These are phyloP conservation scores for Carollia perspicillata DNA, from an alignment of 2,113 vertebrate species.

Conservation along the genomic window DNA sequence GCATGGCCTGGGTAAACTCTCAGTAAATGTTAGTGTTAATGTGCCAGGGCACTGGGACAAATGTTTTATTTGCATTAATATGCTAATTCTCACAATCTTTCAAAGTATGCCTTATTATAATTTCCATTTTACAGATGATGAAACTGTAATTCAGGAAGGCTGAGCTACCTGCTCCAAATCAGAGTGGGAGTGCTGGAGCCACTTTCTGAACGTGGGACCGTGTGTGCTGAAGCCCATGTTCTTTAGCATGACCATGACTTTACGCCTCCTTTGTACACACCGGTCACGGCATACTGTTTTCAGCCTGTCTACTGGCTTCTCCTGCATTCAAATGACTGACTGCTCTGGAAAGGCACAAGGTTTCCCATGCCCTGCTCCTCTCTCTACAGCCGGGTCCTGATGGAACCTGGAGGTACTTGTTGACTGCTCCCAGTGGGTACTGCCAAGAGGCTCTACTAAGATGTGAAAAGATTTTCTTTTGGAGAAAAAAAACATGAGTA, in stretches of 20 bases:
- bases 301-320: not conserved
- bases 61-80: not conserved
- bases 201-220: not conserved
- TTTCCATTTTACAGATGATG: not conserved
- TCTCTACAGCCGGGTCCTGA: constrained; percentile 66
- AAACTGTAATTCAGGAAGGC: not conserved
- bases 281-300: not conserved
- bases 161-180: not conserved
- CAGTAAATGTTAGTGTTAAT: not conserved
- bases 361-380: constrained; percentile 79
- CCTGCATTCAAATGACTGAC: not conserved
- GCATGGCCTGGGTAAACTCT: not conserved
- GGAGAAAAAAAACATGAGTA: constrained; percentile 58
- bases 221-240: not conserved
- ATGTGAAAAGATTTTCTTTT: constrained; percentile 59
- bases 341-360: constrained; percentile 51
- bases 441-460: constrained; percentile 59
- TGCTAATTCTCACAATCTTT: not conserved
- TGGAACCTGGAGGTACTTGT: constrained; percentile 72
- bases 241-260: not conserved
- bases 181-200: not conserved
- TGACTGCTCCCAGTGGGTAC: constrained; percentile 64
- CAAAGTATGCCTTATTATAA: not conserved
- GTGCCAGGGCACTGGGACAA: not conserved
- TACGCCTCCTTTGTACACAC: not conserved